These are phyloP conservation scores for Temnopleurus reevesii DNA, from an alignment of 53 echinoderm and acorn worm genomes.

Conservation along the genomic window DNA sequence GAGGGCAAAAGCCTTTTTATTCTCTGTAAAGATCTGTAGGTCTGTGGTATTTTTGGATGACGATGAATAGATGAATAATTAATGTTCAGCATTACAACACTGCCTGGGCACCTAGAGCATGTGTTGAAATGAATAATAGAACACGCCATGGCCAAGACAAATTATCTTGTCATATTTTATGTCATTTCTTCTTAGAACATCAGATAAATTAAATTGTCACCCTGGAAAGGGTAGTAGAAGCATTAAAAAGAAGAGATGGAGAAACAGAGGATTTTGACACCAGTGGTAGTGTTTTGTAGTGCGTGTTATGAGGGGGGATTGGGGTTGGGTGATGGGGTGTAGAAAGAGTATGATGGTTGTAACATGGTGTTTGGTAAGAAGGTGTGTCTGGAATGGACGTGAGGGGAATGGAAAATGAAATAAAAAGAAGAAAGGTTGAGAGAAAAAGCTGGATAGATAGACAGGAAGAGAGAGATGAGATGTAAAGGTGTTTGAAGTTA, in stretches of 20 bases:
- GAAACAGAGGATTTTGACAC: not conserved
- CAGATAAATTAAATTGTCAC: slow-evolving; percentile 46
- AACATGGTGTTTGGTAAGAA: not conserved
- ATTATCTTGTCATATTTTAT: slow-evolving; percentile 20
- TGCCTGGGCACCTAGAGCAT: not conserved
- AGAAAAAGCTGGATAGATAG: not conserved
- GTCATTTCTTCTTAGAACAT: slow-evolving; percentile 36
- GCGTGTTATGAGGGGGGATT: not conserved
- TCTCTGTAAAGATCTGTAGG: not conserved
- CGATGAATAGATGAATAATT: slow-evolving; percentile 6
- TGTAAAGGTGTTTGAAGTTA: not conserved
- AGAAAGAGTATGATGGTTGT: not conserved
- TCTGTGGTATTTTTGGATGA: not conserved
- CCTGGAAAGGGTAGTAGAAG: not conserved
- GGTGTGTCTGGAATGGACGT: not conserved
- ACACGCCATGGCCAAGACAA: not conserved
- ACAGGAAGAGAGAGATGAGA: not conserved
- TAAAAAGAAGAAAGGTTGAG: not conserved
- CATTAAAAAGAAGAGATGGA: not conserved
- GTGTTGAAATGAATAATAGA: slow-evolving; percentile 5
- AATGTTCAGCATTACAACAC: not conserved
- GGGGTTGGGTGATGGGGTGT: not conserved
- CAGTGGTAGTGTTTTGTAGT: not conserved
- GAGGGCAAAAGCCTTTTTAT: not conserved
- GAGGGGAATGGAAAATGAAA: not conserved